Percentiles rank a stretch among this genome's conserved stretches.
Evolutionary conservation across 2,113 vertebrate genomes (phyloP).

Genomic region (Cynoglossus semilaevis): DNA sequence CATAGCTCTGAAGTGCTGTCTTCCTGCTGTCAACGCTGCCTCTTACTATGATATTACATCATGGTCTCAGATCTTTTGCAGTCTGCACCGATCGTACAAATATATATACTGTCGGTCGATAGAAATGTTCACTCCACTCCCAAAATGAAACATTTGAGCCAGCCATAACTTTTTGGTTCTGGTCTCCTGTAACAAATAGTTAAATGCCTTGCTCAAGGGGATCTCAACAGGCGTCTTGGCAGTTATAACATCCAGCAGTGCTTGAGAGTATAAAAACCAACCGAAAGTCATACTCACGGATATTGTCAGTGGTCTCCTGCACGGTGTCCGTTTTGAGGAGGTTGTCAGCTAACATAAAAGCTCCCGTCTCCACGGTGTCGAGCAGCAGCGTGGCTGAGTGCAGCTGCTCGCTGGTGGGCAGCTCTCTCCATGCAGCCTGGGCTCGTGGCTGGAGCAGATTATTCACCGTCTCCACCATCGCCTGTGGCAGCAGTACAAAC

Average conservation of each 20-base stretch:
- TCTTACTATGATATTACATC: slow-evolving; percentile 48
- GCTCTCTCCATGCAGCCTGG: slow-evolving; percentile 88
- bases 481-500: slow-evolving; percentile 74
- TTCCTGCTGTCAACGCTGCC: slow-evolving; percentile 27
- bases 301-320: slow-evolving; percentile 94
- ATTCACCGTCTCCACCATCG: slow-evolving; percentile 98
- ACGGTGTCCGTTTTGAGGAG: slow-evolving; percentile 97
- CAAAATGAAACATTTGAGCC: not conserved
- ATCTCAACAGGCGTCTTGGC: slow-evolving; percentile 23
- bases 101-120: no score
- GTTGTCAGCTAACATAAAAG: slow-evolving; percentile 98
- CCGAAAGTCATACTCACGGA: slow-evolving; percentile 82
- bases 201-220: slow-evolving; percentile 39
- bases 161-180: slow-evolving; percentile 10
- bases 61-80: slow-evolving; percentile 44
- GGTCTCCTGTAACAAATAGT: slow-evolving; percentile 20
- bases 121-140: not conserved
- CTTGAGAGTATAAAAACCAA: slow-evolving; percentile 5
- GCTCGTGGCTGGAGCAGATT: slow-evolving; percentile 94
- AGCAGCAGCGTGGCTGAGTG: slow-evolving; percentile 93
- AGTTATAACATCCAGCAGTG: slow-evolving; percentile 11
- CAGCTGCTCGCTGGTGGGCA: slow-evolving; percentile 89
- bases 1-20: slow-evolving; percentile 11
- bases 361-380: slow-evolving; percentile 94
- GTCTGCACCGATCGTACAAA: no score